These are phyloP conservation scores for Machimus rusticus DNA, from an alignment of 2,888 invertebrate genomes.

Conservation along the genomic window DNA sequence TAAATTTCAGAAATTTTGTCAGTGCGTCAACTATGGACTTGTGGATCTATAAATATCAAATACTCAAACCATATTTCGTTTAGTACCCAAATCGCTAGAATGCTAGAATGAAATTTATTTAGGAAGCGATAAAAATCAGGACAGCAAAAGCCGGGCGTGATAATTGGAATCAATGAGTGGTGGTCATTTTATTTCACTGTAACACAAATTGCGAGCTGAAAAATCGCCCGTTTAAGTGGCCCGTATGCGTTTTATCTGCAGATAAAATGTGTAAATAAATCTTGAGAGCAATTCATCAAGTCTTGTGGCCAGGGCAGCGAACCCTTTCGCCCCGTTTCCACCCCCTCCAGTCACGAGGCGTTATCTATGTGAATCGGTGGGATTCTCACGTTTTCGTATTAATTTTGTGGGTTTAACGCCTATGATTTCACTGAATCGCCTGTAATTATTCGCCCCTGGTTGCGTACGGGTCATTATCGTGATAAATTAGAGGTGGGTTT, in stretches of 20 bases:
- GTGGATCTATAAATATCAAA: not conserved
- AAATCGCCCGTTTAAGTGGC: not conserved
- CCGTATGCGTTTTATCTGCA: not conserved
- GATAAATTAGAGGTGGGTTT: not conserved
- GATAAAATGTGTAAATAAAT: not conserved
- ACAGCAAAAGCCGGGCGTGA: not conserved
- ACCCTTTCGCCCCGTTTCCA: not conserved
- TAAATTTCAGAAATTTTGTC: not conserved
- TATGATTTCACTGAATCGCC: not conserved
- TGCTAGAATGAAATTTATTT: not conserved
- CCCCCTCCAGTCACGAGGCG: not conserved
- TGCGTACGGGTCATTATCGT: conserved; percentile 19
- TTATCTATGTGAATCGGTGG: not conserved
- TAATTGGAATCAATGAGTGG: not conserved
- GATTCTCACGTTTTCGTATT: conserved; percentile 12
- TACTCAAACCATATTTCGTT: not conserved
- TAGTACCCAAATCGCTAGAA: not conserved
- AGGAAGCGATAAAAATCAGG: not conserved
- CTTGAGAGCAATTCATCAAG: not conserved
- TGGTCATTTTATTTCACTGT: not conserved
- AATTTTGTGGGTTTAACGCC: conserved; percentile 23
- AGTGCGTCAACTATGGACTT: not conserved
- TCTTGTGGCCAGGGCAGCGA: not conserved
- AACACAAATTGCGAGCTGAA: not conserved
- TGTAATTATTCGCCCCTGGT: not conserved